Evolutionary conservation across 2,888 invertebrate species (phyloP), one percentile per base, ranked within the genome.

Genomic region (Acrobasis suavella): DNA sequence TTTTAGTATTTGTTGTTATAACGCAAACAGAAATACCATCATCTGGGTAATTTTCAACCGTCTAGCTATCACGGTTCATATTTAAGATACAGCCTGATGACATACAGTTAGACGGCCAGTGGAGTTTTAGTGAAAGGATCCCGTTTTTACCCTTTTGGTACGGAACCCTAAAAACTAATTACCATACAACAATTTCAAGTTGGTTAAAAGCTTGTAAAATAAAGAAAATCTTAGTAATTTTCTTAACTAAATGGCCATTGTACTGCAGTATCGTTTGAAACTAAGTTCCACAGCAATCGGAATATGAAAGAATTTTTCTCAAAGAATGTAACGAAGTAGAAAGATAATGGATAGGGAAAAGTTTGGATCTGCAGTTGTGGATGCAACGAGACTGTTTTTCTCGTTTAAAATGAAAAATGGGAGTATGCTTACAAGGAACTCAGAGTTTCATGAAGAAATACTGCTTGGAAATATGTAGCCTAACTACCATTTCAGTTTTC

Each of bases 311-410:
- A 58, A 65, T 61, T 61, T 65, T 65, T 62, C 66, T 51, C 58
- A 62, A 62, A 64, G 58, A 59, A 66, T 55, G 64, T 63, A 65
- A 66, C 69, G 67, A 66, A 65, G 69, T 67, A 67, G 65, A 63
- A 67, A 65, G 66, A 69, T 69, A 69, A 67, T 65, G 69, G 67
- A 69, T 62, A 67, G 67, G 63, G 66, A 65, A 68, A 69, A 69
- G 65, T 69, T 69, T 67, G 63, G 66, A 67, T 65, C 64, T 66
- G 62, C 65, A 67, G 66, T 66, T 62, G 65, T 65, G 69, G 68
- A 60, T 65, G 66, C 64, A 63, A 60, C 49, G 65, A 59, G 67
- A 63, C 67, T 65, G 64, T 65, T 67, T 69, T 66, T 69, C 67
- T 66, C 66, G 60, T 66, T 67, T 66, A 58, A 63, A 66, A 66